Percentiles rank a stretch among this genome's conserved stretches.
Evolutionary conservation across 2,888 invertebrate species (phyloP).

Genomic region (Thereva unica): DNA sequence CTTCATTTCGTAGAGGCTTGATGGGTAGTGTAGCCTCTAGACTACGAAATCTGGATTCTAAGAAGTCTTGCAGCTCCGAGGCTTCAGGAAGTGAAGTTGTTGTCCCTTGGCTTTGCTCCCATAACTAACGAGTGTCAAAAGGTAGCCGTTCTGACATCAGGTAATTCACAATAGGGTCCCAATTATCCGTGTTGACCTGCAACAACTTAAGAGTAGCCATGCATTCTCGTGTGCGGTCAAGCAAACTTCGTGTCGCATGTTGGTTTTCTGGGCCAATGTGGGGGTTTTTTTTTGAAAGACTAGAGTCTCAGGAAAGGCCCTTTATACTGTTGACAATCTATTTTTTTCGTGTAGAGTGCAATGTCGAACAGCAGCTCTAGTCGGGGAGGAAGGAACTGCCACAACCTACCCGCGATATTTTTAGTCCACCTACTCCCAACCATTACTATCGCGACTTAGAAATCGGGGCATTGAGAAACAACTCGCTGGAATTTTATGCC

Average conservation of each 20-base stretch:
- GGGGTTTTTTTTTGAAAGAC: no score
- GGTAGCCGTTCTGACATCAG: background rate
- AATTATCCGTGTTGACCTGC: background rate
- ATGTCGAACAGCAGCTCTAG: no score
- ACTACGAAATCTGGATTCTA: background rate
- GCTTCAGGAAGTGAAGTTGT: background rate
- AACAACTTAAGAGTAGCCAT: background rate
- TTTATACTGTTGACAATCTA: no score
- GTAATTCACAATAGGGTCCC: background rate
- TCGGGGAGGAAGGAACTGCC: no score
- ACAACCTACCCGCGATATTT: no score
- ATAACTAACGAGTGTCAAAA: background rate
- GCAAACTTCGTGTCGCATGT: background rate
- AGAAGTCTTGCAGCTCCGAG: background rate
- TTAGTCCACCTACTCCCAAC: no score
- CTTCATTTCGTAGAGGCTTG: background rate
- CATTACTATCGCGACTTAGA: no score
- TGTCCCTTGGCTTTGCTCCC: background rate
- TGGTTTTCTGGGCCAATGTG: background rate
- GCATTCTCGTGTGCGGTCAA: background rate
- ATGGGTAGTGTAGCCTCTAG: background rate
- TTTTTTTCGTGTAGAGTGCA: no score
- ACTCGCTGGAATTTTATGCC: no score
- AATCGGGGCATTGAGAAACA: no score
- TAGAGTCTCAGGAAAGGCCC: no score